A percentile compares a stretch with the other conserved stretches of the same genome.
Evolutionary conservation across 2,113 vertebrate genomes (phyloP).

Genomic region (Ictalurus punctatus): DNA sequence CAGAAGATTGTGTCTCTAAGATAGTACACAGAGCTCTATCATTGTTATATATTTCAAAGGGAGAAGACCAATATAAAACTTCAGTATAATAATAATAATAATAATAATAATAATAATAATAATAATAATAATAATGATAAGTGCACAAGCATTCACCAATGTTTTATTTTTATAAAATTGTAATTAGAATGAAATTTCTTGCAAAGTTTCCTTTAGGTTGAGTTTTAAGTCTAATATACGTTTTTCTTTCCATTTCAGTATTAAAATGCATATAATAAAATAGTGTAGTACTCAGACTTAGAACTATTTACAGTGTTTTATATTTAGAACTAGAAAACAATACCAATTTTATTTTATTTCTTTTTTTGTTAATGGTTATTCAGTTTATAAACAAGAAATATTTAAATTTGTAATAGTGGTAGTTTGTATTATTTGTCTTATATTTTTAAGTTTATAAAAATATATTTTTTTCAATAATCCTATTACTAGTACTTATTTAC

Average conservation of each 20-base stretch:
- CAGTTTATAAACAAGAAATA: background rate
- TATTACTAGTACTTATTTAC: background rate
- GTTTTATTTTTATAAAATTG: background rate
- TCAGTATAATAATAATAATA: background rate
- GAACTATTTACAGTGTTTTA: background rate
- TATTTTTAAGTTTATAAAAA: background rate
- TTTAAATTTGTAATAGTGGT: background rate
- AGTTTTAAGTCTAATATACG: background rate
- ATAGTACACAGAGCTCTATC: background rate
- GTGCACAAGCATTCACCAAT: background rate
- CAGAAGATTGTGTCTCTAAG: background rate
- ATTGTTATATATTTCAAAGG: background rate
- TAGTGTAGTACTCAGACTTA: background rate
- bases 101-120: background rate
- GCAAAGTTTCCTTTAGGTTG: background rate
- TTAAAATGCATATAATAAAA: too few species aligned
- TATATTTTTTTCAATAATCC: background rate
- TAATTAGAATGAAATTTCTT: background rate
- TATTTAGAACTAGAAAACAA: background rate
- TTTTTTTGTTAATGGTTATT: background rate
- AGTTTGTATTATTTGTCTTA: background rate
- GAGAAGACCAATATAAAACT: background rate
- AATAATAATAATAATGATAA: background rate
- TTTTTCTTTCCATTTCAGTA: background rate
- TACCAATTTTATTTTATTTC: background rate